Evolutionary conservation across 2,888 invertebrate genomes (phyloP).

Genomic region (Trachelus troglodyta): DNA sequence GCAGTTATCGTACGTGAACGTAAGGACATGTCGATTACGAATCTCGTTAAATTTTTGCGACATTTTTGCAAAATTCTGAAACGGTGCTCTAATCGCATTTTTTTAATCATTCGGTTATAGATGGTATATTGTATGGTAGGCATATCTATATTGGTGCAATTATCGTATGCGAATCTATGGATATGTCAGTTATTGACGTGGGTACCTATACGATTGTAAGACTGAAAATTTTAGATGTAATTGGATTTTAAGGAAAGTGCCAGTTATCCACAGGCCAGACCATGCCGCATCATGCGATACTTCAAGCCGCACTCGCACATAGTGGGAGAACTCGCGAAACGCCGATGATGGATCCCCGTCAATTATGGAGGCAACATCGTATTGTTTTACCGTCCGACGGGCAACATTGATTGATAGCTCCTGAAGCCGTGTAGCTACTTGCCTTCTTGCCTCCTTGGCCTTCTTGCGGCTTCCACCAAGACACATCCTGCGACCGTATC

Average conservation of each 20-base stretch:
- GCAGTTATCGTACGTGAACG: not conserved
- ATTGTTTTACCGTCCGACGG: conserved; percentile 64
- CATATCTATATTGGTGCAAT: not conserved
- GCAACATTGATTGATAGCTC: conserved; percentile 65
- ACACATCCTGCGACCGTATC: conserved; percentile 27
- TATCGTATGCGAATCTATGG: not conserved
- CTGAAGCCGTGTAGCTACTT: conserved; percentile 52
- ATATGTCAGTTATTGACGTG: not conserved
- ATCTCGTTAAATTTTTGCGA: no score
- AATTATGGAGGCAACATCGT: conserved; percentile 66
- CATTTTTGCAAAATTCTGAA: no score
- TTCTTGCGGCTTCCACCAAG: conserved; percentile 32
- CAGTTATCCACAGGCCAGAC: not conserved
- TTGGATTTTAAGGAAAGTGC: not conserved
- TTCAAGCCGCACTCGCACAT: not conserved
- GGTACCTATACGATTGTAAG: not conserved
- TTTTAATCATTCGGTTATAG: no score
- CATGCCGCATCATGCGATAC: not conserved
- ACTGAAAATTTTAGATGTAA: not conserved
- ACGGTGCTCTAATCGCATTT: no score
- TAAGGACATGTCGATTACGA: not conserved
- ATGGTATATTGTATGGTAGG: not conserved
- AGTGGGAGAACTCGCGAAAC: conserved; percentile 46
- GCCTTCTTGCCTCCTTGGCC: conserved; percentile 51
- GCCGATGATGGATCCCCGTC: conserved; percentile 66